phyloP scores from a whole-genome alignment of 2,113 vertebrate species.

The Ascaphus truei region DNA sequence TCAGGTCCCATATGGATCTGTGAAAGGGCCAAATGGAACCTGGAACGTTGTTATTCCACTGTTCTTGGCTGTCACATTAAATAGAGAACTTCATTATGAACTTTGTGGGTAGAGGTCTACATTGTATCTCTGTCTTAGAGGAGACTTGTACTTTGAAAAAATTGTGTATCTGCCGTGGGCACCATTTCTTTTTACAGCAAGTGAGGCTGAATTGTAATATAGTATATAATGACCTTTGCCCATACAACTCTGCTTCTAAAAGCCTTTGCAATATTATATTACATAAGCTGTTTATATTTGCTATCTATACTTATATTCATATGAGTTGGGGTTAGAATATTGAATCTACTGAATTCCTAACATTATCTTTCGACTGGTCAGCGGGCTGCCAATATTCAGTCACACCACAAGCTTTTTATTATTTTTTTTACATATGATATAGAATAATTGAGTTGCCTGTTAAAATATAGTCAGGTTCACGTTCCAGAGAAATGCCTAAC shows the following conservation, averaged over 20 bases:
- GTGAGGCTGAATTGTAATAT: background rate
- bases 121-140: no score
- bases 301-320: background rate
- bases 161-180: background rate
- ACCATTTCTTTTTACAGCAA: background rate
- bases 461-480: slow-evolving; percentile 40
- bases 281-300: background rate
- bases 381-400: slow-evolving; percentile 27
- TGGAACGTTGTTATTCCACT: no score
- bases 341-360: slow-evolving; percentile 33
- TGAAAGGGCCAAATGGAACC: no score
- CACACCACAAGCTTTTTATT: slow-evolving; percentile 34
- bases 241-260: background rate
- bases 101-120: no score
- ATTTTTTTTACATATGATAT: slow-evolving; percentile 30
- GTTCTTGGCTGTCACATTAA: no score
- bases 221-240: background rate
- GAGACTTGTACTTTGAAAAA: no score
- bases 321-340: slow-evolving; percentile 16
- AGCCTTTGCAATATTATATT: background rate
- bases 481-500: slow-evolving; percentile 41
- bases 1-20: no score
- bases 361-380: slow-evolving; percentile 28
- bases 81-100: no score
- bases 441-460: slow-evolving; percentile 45